phyloP scores from a whole-genome alignment of 2,113 vertebrate species.

The Caloenas nicobarica region DNA sequence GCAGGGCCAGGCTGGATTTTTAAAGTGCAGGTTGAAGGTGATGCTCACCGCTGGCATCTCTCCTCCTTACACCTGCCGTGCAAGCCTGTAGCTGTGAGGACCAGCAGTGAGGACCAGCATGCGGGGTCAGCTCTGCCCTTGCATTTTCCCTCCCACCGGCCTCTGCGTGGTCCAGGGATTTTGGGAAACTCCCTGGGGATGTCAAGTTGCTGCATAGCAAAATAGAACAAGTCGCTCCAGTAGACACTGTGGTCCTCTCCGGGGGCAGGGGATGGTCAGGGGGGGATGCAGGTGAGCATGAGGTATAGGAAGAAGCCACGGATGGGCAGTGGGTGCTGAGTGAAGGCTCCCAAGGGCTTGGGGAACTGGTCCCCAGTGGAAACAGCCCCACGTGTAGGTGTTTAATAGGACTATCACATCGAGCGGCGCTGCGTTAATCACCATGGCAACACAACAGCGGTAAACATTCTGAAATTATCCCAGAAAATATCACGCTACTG shows the following conservation, averaged over 20 bases:
- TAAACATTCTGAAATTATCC: constrained; percentile 50
- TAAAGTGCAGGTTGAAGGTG: not conserved
- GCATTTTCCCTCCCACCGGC: accelerated
- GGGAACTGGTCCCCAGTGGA: not conserved
- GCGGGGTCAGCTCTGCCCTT: accelerated
- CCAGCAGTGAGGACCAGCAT: accelerated
- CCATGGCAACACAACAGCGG: constrained; percentile 43
- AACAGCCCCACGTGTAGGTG: constrained; percentile 19
- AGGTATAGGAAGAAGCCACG: accelerated
- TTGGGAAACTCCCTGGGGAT: not conserved
- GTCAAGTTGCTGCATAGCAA: accelerated
- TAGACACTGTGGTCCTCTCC: not conserved
- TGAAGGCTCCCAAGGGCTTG: not conserved
- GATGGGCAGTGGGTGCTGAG: not conserved
- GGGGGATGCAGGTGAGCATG: accelerated
- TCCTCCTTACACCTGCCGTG: accelerated
- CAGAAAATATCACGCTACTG: not conserved
- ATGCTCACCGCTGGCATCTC: not conserved
- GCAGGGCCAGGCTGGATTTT: no score
- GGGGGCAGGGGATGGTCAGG: not conserved
- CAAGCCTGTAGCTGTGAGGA: accelerated
- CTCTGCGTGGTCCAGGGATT: not conserved
- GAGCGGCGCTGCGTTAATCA: constrained; percentile 35
- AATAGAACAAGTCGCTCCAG: not conserved
- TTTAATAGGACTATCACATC: constrained; percentile 28